These are phyloP conservation scores for Heterocephalus glaber DNA, from an alignment of 2,113 vertebrate genomes.

Conservation along the genomic window DNA sequence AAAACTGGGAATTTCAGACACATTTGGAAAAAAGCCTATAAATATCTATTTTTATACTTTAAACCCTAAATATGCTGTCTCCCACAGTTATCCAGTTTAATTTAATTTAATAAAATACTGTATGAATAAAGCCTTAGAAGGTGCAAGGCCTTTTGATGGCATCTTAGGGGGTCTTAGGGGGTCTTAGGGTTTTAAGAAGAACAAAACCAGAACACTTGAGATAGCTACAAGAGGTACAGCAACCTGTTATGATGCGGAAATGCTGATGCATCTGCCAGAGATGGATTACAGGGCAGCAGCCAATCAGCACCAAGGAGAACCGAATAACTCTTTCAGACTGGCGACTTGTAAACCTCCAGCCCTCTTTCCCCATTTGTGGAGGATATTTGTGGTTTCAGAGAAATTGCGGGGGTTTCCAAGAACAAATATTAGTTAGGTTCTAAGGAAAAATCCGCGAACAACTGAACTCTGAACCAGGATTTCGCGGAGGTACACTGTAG, in stretches of 20 bases:
- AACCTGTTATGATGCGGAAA: too few relatives aligned
- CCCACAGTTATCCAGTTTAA: background rate
- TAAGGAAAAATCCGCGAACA: background rate
- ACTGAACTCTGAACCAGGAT: background rate
- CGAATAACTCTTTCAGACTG: background rate
- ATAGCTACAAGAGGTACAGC: background rate
- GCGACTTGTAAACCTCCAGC: background rate
- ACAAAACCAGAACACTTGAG: background rate
- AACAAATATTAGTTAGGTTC: background rate
- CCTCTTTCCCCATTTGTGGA: too few relatives aligned
- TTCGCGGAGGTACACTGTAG: background rate
- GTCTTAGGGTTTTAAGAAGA: background rate
- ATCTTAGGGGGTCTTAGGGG: too few relatives aligned
- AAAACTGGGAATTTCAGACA: background rate
- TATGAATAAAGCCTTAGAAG: background rate
- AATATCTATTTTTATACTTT: background rate
- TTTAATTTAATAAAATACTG: background rate
- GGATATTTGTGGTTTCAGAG: background rate
- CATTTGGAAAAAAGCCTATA: background rate
- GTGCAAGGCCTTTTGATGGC: background rate
- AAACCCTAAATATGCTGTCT: background rate
- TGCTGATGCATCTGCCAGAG: background rate
- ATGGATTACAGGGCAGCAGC: background rate
- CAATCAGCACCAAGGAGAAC: background rate
- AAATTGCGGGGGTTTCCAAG: background rate